Percentiles rank a stretch among this genome's conserved stretches.
Conservation (phyloP, 2,888 invertebrate genomes). For the Ephialtes manifestator region DNA sequence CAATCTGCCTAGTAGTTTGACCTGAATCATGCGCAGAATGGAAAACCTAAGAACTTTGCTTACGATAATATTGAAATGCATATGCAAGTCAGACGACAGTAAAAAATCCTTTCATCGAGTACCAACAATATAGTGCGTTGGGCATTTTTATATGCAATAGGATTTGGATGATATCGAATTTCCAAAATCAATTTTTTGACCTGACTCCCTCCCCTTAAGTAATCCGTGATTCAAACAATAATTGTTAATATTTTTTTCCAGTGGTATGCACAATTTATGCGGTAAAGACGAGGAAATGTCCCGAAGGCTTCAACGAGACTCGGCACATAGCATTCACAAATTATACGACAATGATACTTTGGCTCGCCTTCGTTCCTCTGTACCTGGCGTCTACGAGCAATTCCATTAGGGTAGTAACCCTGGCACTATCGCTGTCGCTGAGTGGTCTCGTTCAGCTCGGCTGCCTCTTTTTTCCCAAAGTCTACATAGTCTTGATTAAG, state of each 20-base stretch:
- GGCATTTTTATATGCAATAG: no score
- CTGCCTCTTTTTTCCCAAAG: conserved; percentile 87
- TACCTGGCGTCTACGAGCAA: conserved; percentile 87
- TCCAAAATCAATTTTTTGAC: no score
- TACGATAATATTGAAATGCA: no score
- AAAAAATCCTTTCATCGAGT: no score
- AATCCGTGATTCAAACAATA: conserved; percentile 4
- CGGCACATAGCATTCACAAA: conserved; percentile 88
- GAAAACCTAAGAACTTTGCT: no score
- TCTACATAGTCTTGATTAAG: conserved; percentile 87
- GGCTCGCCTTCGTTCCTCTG: conserved; percentile 88
- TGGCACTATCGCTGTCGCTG: conserved; percentile 87
- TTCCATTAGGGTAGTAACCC: conserved; percentile 86
- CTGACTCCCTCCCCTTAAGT: no score
- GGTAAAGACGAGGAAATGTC: conserved; percentile 88
- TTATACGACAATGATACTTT: conserved; percentile 87
- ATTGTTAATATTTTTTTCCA: conserved; percentile 61
- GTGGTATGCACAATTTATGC: conserved; percentile 87
- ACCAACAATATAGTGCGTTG: no score
- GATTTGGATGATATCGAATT: no score
- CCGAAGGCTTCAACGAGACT: conserved; percentile 88
- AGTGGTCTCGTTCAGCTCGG: conserved; percentile 87
- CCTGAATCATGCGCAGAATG: no score
- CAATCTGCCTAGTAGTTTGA: no score
- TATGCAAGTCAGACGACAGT: no score